Percentiles rank a stretch among this genome's conserved stretches.
Evolutionary conservation across 1,140 invertebrate genomes (phyloP).

Genomic region (Meloidogyne chitwoodi): DNA sequence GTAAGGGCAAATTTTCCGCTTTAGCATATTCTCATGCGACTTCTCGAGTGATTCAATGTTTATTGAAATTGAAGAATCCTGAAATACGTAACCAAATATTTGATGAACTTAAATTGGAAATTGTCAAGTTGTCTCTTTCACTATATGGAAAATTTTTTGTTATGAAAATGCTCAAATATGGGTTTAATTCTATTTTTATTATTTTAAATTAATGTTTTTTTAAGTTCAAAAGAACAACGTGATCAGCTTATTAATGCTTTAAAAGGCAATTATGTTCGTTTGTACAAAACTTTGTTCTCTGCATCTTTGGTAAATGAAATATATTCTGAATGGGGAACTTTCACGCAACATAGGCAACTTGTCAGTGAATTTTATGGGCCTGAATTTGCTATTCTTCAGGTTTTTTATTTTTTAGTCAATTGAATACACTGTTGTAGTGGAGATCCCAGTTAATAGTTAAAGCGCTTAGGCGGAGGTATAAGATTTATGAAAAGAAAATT

Average conservation of each 20-base stretch:
- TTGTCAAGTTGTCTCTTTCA: conserved; percentile 70
- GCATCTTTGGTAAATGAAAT: conserved; percentile 53
- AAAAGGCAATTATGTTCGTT: conserved; percentile 72
- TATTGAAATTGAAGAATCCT: conserved; percentile 67
- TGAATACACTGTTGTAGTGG: too few species aligned
- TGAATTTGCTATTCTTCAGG: conserved; percentile 62
- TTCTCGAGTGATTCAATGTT: conserved; percentile 79
- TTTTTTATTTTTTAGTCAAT: conserved; percentile 39
- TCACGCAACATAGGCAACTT: conserved; percentile 62
- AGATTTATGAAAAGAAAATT: too few species aligned
- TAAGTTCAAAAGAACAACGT: conserved; percentile 67
- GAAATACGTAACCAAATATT: conserved; percentile 70
- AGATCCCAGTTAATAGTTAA: too few species aligned
- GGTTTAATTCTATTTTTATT: conserved; percentile 20
- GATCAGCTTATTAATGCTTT: conserved; percentile 71
- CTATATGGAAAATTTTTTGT: conserved; percentile 84
- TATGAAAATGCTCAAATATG: conserved; percentile 71
- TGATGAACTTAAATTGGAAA: conserved; percentile 68
- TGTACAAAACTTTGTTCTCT: conserved; percentile 69
- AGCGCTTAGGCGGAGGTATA: too few species aligned
- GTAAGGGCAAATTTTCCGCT: conserved; percentile 71
- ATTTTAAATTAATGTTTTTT: conserved; percentile 26
- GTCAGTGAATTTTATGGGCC: conserved; percentile 67
- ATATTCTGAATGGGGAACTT: conserved; percentile 66
- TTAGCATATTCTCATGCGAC: conserved; percentile 80